Base-by-base conservation (phyloP, 2,888 invertebrate species). In the Fabriciana adippe region DNA sequence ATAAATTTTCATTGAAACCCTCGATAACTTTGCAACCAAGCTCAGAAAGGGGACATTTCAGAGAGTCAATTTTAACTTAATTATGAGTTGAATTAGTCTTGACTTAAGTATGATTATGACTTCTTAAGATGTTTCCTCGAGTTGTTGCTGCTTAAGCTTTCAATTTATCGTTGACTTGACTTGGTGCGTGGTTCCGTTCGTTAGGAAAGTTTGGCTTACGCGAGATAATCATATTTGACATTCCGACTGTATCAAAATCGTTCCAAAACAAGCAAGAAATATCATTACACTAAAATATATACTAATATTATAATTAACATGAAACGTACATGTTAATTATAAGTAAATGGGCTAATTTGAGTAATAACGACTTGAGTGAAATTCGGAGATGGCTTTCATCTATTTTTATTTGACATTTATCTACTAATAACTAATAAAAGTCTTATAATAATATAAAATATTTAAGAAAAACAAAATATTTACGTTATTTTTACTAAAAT, bases 1-100 rank as follows among this genome's bases (percentile, higher is more conserved):
- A 91, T 91, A 90, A 89, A 91, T 91, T 91, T 89, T 85, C 89
- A 89, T 88, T 88, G 89, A 89, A 88, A 86, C 87, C 87, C 80
- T 78, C 78, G 82, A 86, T 87, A 90, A 87, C 82, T 89, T 90
- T 80, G 78, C 86, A 86, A 86, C 84, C 81, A 82, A 86, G 81
- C 81, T 83, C 78, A 79, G 80, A 89, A 88, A 86, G 85, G 87
- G 88, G 83, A 84, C 85, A 82, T 88, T 88, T 87, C 81, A 82
- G 81, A 75, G 82, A 89, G 85, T 90, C 84, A 83, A 83, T 83
- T 80, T 85, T 85, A 86, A 90, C 85, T 90, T 88, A 89, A 90
- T 90, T 88, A 89, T 84, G 85, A 88, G 84, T 87, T 87, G 85
- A 88, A 90, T 90, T 88, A 89, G 85, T 85, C 85, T 82, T 81